Evolutionary conservation across 1,140 invertebrate species (phyloP), one percentile per base, ranked within the genome.

Genomic region (Neelides sp.): DNA sequence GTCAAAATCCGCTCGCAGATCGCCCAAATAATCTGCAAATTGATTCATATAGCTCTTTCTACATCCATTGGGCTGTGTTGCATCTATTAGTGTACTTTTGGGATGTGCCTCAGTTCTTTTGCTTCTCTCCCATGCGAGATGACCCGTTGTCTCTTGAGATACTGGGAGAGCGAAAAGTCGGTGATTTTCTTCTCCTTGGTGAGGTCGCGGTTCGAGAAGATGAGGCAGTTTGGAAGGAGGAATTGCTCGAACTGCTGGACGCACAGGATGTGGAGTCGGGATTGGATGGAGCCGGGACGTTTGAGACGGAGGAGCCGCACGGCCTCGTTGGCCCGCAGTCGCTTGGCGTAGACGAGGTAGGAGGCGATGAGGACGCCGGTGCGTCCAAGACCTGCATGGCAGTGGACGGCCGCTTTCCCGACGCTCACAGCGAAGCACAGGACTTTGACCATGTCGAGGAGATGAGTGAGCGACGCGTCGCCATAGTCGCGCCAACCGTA

Each of bases 361-460:
- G 83, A 87, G 1, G 85, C 82, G 55, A 91, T 87, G 13, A 91
- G 68, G 3, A 91, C 82, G 2, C 87, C 87, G 3, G 86, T 91
- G 59, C 87, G 71, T 2, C 86, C 87, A 39, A 85, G 66, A 58
- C 82, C 81, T 62, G 88, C 87, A 71, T 92, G 87, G 68, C 88
- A 92, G 63, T 92, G 88, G 52, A 92, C 77, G 3, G 85, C 86
- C 2, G 87, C 81, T 68, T 85, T 79, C 36, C 87, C 87, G 66
- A 88, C 78, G 41, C 78, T 76, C 1, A 87, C 67, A 1, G 82
- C 78, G 69, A 91, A 91, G 27, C 85, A 80, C 63, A 89, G 72
- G 3, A 91, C 86, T 71, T 90, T 90, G 2, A 88, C 82, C 77
- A 88, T 87, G 62, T 91, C 83, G 49, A 90, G 65, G 13, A 92